These are phyloP conservation scores for Ametastegia equiseti DNA, from an alignment of 2,888 invertebrate genomes.

Conservation along the genomic window DNA sequence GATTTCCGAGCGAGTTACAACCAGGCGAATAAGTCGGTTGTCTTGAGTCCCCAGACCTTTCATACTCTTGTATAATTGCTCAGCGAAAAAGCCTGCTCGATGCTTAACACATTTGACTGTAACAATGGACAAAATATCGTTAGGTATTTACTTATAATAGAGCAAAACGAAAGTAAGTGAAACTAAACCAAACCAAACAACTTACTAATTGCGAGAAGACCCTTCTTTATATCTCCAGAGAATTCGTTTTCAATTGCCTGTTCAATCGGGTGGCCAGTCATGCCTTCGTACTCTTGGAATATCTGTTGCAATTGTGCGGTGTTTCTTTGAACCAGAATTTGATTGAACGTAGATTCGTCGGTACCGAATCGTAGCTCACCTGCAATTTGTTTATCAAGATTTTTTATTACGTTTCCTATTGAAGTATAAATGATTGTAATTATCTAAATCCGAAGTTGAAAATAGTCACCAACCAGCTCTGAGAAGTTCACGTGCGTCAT, in stretches of 20 bases:
- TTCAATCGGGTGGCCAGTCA: constrained; percentile 89
- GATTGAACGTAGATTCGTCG: constrained; percentile 92
- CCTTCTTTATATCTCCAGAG: constrained; percentile 89
- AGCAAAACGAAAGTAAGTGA: background rate
- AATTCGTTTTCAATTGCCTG: constrained; percentile 90
- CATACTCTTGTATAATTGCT: constrained; percentile 91
- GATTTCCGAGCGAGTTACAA: constrained; percentile 90
- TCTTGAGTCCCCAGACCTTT: constrained; percentile 94
- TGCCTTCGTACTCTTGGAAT: constrained; percentile 85
- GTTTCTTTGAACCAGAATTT: constrained; percentile 88
- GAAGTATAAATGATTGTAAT: too few species aligned
- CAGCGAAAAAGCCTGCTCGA: constrained; percentile 90
- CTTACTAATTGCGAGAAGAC: constrained; percentile 85
- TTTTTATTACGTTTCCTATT: background rate
- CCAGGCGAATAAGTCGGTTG: constrained; percentile 88
- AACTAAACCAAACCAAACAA: background rate
- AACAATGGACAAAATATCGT: constrained; percentile 35
- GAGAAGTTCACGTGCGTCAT: constrained; percentile 89
- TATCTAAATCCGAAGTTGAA: constrained; percentile 38
- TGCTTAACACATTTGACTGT: constrained; percentile 88
- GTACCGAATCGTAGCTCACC: constrained; percentile 85
- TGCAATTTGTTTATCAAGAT: constrained; percentile 58
- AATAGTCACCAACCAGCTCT: constrained; percentile 81
- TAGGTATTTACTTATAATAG: background rate
- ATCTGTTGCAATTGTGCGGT: constrained; percentile 81